Percentiles rank a stretch among this genome's conserved stretches.
phyloP scores from a whole-genome alignment of 2,113 vertebrate species.

The Spea bombifrons region DNA sequence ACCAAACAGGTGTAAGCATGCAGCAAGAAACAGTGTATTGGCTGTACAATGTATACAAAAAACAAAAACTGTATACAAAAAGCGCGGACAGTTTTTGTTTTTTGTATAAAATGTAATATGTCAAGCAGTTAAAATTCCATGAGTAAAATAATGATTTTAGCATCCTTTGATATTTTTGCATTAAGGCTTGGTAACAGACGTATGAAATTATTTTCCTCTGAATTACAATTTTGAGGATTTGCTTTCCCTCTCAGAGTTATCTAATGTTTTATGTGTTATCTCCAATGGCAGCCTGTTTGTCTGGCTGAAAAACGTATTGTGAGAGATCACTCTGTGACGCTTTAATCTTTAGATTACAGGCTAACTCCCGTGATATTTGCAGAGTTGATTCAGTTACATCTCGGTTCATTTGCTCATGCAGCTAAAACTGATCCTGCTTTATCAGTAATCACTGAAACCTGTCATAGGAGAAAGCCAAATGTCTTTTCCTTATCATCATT shows the following conservation, averaged over 20 bases:
- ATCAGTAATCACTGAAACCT: conserved; percentile 11
- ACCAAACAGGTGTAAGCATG: no score
- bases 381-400: conserved; percentile 37
- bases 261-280: conserved; percentile 43
- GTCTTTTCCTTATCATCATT: background rate
- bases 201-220: background rate
- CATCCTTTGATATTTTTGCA: background rate
- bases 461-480: conserved; percentile 9
- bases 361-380: conserved; percentile 32
- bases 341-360: conserved; percentile 49
- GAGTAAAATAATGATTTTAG: no score
- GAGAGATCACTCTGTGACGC: conserved; percentile 26
- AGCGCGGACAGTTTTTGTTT: no score
- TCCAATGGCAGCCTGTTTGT: conserved; percentile 44
- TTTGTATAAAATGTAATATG: background rate
- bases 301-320: conserved; percentile 46
- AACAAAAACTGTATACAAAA: no score
- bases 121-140: background rate
- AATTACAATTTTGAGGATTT: conserved; percentile 22
- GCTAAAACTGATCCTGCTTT: conserved; percentile 40
- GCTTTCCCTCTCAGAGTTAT: conserved; percentile 12
- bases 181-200: background rate
- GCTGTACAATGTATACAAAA: no score
- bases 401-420: conserved; percentile 35
- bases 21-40: no score